Percentiles rank a stretch among this genome's conserved stretches.
phyloP scores from a whole-genome alignment of 2,888 invertebrate species.

The Lordiphosa andalusiaca region DNA sequence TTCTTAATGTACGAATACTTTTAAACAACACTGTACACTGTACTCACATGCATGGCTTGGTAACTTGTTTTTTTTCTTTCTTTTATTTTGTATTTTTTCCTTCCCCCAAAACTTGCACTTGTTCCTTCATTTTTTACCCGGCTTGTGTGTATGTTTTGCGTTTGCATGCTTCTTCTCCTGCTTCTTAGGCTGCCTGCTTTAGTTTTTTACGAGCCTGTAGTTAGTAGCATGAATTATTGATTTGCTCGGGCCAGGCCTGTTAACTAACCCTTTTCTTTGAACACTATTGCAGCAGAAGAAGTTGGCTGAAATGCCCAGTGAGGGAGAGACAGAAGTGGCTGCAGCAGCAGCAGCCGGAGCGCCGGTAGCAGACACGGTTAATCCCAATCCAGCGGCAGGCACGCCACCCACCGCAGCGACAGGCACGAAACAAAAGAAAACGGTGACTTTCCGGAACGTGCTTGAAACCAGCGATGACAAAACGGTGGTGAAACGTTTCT shows the following conservation, averaged over 20 bases:
- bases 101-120: constrained; percentile 38
- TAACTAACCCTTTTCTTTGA: constrained; percentile 38
- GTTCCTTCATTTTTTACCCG: constrained; percentile 18
- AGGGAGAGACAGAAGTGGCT: constrained; percentile 38
- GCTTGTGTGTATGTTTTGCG: constrained; percentile 12
- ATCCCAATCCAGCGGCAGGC: constrained; percentile 1
- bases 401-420: constrained; percentile 3
- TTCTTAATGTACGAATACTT: too few species aligned
- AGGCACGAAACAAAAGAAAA: constrained; percentile 81
- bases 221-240: constrained; percentile 68
- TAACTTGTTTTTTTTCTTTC: constrained; percentile 47
- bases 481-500: constrained; percentile 82
- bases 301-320: constrained; percentile 57
- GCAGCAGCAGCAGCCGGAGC: constrained; percentile 17
- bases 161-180: constrained; percentile 58
- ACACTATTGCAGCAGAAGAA: constrained; percentile 48
- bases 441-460: constrained; percentile 84
- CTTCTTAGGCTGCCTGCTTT: constrained; percentile 21
- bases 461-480: constrained; percentile 84
- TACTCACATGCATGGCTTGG: constrained; percentile 4
- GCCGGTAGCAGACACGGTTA: constrained; percentile 13
- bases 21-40: constrained; percentile 1
- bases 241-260: constrained; percentile 38
- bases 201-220: constrained; percentile 43
- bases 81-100: not conserved